Evolutionary conservation across 2,888 invertebrate genomes (phyloP).

Genomic region (Nudaria mundana): DNA sequence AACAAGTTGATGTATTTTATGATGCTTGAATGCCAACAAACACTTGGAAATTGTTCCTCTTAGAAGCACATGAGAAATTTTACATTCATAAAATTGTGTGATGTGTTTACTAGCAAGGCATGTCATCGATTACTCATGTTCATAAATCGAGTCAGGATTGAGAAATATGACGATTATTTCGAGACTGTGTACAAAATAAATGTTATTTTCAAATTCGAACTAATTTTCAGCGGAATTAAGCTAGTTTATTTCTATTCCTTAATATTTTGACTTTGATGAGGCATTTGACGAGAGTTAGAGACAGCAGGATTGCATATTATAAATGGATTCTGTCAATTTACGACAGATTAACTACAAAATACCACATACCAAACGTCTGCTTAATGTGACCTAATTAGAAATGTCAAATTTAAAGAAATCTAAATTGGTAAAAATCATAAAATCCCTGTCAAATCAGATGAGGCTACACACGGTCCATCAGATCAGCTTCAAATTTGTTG

Average conservation of each 20-base stretch:
- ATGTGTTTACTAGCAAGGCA: not conserved
- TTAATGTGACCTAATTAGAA: too few species aligned
- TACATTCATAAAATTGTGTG: not conserved
- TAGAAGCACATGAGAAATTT: not conserved
- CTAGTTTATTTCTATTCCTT: conserved; percentile 1
- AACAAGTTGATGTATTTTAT: too few species aligned
- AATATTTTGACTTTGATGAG: not conserved
- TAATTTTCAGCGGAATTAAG: not conserved
- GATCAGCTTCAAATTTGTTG: too few species aligned
- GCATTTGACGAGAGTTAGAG: conserved; percentile 2
- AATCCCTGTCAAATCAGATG: too few species aligned
- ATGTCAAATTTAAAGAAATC: too few species aligned
- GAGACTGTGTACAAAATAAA: conserved; percentile 16
- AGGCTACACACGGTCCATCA: too few species aligned
- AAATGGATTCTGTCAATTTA: too few species aligned
- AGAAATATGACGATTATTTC: conserved; percentile 4
- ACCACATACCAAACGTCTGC: too few species aligned
- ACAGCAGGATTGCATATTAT: not conserved
- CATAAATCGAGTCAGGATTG: not conserved
- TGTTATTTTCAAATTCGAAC: conserved; percentile 7
- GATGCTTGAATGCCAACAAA: not conserved
- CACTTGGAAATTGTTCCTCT: not conserved
- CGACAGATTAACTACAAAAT: too few species aligned
- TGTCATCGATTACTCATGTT: not conserved
- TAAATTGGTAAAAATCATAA: too few species aligned